These are phyloP conservation scores for Agrotis ipsilon DNA, from an alignment of 2,888 invertebrate genomes.

Conservation along the genomic window DNA sequence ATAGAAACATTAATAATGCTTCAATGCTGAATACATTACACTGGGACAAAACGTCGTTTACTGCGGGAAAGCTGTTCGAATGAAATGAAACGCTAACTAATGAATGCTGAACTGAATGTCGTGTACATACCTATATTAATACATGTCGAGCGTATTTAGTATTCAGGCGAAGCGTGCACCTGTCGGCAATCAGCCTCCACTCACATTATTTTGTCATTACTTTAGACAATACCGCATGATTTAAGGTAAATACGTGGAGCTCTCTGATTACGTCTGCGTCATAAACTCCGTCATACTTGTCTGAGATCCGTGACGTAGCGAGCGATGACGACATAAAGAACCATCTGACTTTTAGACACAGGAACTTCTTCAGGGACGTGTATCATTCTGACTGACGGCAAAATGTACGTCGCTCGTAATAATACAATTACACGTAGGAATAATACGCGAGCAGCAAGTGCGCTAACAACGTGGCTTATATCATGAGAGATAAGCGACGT, in stretches of 20 bases:
- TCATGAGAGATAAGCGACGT: slow-evolving; percentile 57
- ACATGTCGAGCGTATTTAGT: slow-evolving; percentile 72
- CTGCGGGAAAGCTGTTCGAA: slow-evolving; percentile 62
- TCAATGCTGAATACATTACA: slow-evolving; percentile 54
- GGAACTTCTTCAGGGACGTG: slow-evolving; percentile 32
- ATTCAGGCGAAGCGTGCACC: slow-evolving; percentile 80
- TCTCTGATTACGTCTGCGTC: slow-evolving; percentile 67
- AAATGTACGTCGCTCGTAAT: slow-evolving; percentile 41
- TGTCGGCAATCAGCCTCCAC: slow-evolving; percentile 80
- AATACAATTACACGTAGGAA: slow-evolving; percentile 54
- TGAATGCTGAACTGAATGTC: slow-evolving; percentile 72
- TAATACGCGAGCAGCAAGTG: slow-evolving; percentile 51
- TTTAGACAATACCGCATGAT: slow-evolving; percentile 78
- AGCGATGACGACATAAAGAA: slow-evolving; percentile 25
- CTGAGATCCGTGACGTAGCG: slow-evolving; percentile 21
- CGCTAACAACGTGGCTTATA: slow-evolving; percentile 53
- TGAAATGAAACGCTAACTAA: slow-evolving; percentile 75
- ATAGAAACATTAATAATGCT: slow-evolving; percentile 48
- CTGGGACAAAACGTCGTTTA: slow-evolving; percentile 57
- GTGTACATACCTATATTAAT: slow-evolving; percentile 63
- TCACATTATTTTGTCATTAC: slow-evolving; percentile 82
- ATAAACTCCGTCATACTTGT: slow-evolving; percentile 51
- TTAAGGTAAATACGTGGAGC: slow-evolving; percentile 73
- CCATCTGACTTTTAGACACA: slow-evolving; percentile 38
- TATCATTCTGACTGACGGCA: slow-evolving; percentile 33